Evolutionary conservation across 2,888 invertebrate species (phyloP).

Genomic region (Diloba caeruleocephala): DNA sequence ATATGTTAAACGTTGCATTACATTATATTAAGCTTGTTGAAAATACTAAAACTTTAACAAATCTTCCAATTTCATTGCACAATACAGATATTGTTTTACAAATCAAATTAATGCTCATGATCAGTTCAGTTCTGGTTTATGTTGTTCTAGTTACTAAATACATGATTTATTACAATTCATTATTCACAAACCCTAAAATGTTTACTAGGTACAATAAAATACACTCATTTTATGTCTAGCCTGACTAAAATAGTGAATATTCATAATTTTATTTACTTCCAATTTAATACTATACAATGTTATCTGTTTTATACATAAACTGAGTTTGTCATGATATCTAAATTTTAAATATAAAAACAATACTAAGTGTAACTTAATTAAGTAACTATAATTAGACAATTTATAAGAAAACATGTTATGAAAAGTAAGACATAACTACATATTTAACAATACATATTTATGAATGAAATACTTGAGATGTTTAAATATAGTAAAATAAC

Average conservation of each 20-base stretch:
- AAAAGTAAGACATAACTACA: constrained; percentile 41
- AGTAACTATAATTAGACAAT: constrained; percentile 48
- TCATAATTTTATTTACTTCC: constrained; percentile 31
- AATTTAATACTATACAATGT: too few species aligned
- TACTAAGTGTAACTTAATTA: constrained; percentile 50
- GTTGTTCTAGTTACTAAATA: constrained; percentile 40
- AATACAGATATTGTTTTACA: constrained; percentile 28
- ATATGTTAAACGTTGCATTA: too few species aligned
- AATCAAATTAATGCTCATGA: constrained; percentile 35
- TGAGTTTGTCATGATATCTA: constrained; percentile 48
- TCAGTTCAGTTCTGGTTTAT: constrained; percentile 44
- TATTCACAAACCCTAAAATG: constrained; percentile 46
- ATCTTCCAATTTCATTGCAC: constrained; percentile 45
- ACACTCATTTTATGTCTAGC: constrained; percentile 45
- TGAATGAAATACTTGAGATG: constrained; percentile 49
- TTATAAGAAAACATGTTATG: constrained; percentile 49
- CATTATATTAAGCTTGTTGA: constrained; percentile 40
- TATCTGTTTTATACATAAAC: constrained; percentile 39
- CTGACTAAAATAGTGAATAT: constrained; percentile 39
- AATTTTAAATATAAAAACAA: constrained; percentile 47
- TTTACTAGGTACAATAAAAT: constrained; percentile 40
- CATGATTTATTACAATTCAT: constrained; percentile 53
- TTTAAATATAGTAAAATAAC: constrained; percentile 61
- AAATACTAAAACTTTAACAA: constrained; percentile 51
- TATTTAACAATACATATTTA: constrained; percentile 52